These are phyloP conservation scores for Labroides dimidiatus DNA, from an alignment of 2,797 vertebrate species.

Conservation along the genomic window DNA sequence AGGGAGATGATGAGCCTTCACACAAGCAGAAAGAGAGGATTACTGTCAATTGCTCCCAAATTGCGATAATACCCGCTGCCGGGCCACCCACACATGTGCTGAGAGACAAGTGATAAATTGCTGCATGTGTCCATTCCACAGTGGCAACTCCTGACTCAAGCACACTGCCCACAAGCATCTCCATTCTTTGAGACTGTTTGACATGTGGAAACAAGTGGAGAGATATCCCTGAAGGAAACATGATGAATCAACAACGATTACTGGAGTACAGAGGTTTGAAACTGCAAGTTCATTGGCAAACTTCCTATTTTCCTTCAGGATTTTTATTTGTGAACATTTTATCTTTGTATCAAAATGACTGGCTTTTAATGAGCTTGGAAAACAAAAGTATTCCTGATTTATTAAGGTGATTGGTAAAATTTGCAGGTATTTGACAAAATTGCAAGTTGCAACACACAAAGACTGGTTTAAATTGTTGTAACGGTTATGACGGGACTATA, in stretches of 20 bases:
- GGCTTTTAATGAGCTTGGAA: no score
- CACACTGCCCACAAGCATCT: conserved; percentile 52
- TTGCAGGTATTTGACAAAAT: no score
- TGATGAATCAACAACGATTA: conserved; percentile 31
- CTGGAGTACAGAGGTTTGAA: conserved; percentile 2
- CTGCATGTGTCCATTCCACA: conserved; percentile 80
- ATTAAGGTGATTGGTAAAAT: no score
- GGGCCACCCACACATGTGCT: conserved; percentile 78
- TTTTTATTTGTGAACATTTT: conserved; percentile 16
- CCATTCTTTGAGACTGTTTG: conserved; percentile 29
- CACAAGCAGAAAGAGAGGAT: conserved; percentile 76
- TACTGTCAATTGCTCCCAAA: conserved; percentile 83
- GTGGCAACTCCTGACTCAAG: conserved; percentile 61
- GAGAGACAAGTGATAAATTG: conserved; percentile 81
- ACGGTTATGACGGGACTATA: no score
- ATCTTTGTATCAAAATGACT: background rate
- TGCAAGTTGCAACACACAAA: no score
- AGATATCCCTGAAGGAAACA: conserved; percentile 15
- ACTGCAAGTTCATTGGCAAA: conserved; percentile 9
- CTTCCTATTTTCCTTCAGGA: background rate
- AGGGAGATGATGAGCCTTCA: conserved; percentile 69
- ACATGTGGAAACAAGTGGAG: conserved; percentile 49
- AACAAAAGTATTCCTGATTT: no score
- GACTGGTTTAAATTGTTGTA: no score
- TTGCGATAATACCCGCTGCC: conserved; percentile 77